phyloP scores from a whole-genome alignment of 1,140 invertebrate species.

The Lasioglossum baleicum region DNA sequence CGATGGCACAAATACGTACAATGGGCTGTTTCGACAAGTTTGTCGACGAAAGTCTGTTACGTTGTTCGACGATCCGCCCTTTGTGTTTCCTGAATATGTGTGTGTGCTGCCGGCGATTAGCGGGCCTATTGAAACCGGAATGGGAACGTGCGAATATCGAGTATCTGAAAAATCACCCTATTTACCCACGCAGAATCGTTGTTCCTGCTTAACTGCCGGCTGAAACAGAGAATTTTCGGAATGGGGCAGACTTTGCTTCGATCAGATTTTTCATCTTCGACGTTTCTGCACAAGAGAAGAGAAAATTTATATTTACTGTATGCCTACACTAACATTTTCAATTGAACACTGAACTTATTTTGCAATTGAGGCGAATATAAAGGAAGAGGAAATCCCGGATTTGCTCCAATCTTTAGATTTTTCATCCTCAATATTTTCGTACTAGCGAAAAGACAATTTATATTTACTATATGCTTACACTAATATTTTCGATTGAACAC shows the following conservation, averaged over 20 bases:
- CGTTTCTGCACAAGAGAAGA: no score
- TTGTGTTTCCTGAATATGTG: background rate
- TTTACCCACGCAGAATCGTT: background rate
- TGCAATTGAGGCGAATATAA: no score
- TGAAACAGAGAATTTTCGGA: background rate
- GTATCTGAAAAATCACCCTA: background rate
- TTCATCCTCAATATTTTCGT: no score
- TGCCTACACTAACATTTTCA: no score
- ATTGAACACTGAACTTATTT: no score
- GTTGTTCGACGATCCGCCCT: constrained; percentile 23
- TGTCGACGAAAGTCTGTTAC: constrained; percentile 29
- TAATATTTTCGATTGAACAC: no score
- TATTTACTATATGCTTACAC: no score
- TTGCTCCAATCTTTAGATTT: no score
- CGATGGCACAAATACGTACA: constrained; percentile 26
- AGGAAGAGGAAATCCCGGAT: constrained; percentile 24
- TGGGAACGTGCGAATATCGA: constrained; percentile 7
- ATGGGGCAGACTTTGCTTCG: background rate
- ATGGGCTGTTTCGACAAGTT: constrained; percentile 21
- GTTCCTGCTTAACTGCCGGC: background rate
- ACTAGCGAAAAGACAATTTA: no score
- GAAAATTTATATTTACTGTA: no score
- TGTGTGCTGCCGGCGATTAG: constrained; percentile 1
- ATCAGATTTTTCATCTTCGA: no score
- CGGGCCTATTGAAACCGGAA: background rate